Conservation (phyloP, 1,140 invertebrate species). For the Trichoplusia ni region DNA sequence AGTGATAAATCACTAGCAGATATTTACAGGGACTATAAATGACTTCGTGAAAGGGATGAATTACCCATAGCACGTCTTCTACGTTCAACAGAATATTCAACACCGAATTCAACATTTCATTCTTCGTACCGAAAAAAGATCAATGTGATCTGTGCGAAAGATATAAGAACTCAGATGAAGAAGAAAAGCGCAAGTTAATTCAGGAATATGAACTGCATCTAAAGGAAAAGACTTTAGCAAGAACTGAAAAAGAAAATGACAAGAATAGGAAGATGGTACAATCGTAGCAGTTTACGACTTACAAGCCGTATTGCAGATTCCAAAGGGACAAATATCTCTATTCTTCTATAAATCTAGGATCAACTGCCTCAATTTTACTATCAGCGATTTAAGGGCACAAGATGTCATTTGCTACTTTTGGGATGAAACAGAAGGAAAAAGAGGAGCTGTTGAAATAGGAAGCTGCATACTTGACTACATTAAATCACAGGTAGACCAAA, state of each 20-base stretch:
- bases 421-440: background rate
- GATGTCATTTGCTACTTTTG: background rate
- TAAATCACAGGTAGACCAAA: background rate
- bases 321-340: constrained; percentile 29
- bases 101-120: too few species aligned
- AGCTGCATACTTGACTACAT: background rate
- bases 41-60: background rate
- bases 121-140: too few species aligned
- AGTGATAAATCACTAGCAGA: too few species aligned
- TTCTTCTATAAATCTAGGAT: constrained; percentile 32
- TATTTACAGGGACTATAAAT: constrained; percentile 48
- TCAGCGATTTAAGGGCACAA: constrained; percentile 2
- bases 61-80: background rate
- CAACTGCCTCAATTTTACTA: constrained; percentile 27
- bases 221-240: constrained; percentile 45
- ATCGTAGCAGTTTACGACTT: constrained; percentile 24
- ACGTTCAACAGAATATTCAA: too few species aligned
- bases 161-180: too few species aligned
- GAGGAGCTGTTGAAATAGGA: background rate
- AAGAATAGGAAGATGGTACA: constrained; percentile 36
- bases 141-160: too few species aligned
- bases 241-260: constrained; percentile 57
- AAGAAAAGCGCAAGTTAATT: too few species aligned
- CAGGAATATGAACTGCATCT: constrained; percentile 50
- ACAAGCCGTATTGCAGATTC: constrained; percentile 34